Base-by-base conservation (phyloP, 2,113 vertebrate species). In the Saccopteryx bilineata region DNA sequence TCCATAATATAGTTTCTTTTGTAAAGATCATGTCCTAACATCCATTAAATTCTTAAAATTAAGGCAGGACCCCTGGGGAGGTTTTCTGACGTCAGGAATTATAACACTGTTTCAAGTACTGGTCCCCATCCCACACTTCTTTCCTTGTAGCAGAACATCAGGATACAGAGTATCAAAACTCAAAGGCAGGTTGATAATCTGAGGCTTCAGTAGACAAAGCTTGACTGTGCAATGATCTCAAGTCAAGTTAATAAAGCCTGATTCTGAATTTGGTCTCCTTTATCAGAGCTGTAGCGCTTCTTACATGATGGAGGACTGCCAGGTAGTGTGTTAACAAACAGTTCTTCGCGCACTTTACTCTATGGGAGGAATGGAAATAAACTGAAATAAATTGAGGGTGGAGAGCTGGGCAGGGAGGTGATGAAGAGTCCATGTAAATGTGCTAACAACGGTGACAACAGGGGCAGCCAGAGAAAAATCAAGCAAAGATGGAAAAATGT, bases 11-110 rank as follows among this genome's bases (percentile, higher is more conserved):
- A 60, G 56, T 94, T 91, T 86, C 90, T 87, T 93, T 71, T 76
- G 76, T 80, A 58, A 72, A 60, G 56, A 93, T 80, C 71, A 33
- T 12, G 33, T 21, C 63, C 90, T 76, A 28, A 87, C 26, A 60
- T 58, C 63, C 52, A 11, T 72, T 84, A 76, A 50, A 84, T 84
- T 93, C 56, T 96, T 76, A 72, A 92, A 96, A 93, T 15, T n/a
- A 94, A 95, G 93, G 28, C 92, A 93, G 79, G 87, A 87, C 39
- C 54, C 86, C 75, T 0, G 50, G 65, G 66, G 24, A 81, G 69
- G 75, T 72, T 84, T 94, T 76, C 58, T 76, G 66, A 26, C 89
- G 65, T 48, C 76, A 46, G 81, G 92, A 83, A 89, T 17, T 39
- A 60, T 39, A 52, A 74, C 60, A 75, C 10, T 0, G 0, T 74